A percentile compares a stretch with the other conserved stretches of the same genome.
Evolutionary conservation across 37 sponge, comb jelly and placozoan species (phyloP).

Genomic region (Theonella swinhoei): DNA sequence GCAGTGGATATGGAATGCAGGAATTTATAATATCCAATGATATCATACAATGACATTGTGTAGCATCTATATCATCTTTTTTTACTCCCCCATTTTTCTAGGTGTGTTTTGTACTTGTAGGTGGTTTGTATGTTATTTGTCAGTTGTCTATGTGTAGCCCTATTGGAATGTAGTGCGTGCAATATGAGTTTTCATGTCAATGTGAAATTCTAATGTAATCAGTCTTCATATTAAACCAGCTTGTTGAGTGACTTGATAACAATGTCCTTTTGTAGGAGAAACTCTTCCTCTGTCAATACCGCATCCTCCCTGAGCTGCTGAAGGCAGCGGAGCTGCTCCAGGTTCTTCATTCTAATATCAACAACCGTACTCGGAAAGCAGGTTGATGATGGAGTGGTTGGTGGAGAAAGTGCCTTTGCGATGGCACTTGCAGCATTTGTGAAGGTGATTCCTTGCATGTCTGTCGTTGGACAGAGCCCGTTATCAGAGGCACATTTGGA

Average conservation of each 20-base stretch:
- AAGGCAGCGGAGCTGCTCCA: conserved; percentile 26
- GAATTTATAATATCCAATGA: neutral
- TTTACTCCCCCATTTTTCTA: too few species aligned
- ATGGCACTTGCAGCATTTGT: conserved; percentile 12
- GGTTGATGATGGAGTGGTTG: neutral
- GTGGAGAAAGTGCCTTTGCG: conserved; percentile 11
- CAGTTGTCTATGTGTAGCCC: neutral
- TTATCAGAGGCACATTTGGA: conserved; percentile 25
- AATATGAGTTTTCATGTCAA: neutral
- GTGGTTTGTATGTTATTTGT: neutral
- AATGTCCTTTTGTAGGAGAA: neutral
- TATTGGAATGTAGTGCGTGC: too few species aligned
- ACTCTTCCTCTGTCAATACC: conserved; percentile 15
- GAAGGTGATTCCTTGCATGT: neutral
- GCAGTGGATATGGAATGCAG: conserved; percentile 26
- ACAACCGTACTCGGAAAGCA: conserved; percentile 2
- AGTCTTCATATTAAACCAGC: neutral
- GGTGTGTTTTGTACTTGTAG: neutral
- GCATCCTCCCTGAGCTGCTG: conserved; percentile 21
- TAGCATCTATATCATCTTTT: too few species aligned
- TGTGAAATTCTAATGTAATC: neutral
- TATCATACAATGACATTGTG: too few species aligned
- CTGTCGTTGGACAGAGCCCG: conserved; percentile 8
- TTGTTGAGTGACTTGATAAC: neutral
- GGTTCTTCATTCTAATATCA: conserved; percentile 12